Base-by-base conservation (phyloP, 2,113 vertebrate species). In the Hystrix brachyura region DNA sequence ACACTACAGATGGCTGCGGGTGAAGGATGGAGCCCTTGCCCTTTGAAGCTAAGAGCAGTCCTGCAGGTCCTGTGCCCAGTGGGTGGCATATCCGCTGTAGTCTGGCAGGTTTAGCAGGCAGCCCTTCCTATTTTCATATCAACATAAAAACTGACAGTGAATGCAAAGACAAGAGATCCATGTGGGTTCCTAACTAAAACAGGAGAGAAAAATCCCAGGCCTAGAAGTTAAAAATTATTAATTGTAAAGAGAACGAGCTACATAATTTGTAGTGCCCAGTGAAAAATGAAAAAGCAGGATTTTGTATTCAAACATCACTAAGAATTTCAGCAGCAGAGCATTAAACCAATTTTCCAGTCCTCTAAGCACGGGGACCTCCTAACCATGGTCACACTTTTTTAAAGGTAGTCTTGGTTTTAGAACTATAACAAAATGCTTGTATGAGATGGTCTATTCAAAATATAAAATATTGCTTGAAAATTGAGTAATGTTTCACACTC, bases 151-250 rank as follows among this genome's bases (percentile, higher is more conserved):
- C 46, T 57, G 53, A 93, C 38, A 81, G 65, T 43, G 25, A 51
- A 27, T 80, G 8, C 59, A 64, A 60, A 93, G 14, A 46, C 76
- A 83, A 93, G 74, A 86, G 15, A 43, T 46, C 25, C 1, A 1
- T 71, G 23, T 57, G n/a, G 1, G 12, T 85, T 87, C 82, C 76
- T 72, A 79, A 79, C 53, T 85, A 23, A n/a, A 51, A 62, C 69
- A 84, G 21, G 15, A 82, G 1, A 21, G 6, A 80, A 34, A 78
- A 78, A 78, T 79, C 3, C 55, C 12, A 19, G 27, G 59, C 85
- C 62, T 95, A 59, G 72, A 95, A 80, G 87, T 88, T 91, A 74
- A 90, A 86, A 91, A 82, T 74, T 93, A 7, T 93, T 88, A 94
- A 1, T 71, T 53, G 1, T 88, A 51, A 23, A 34, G 60, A 89